Evolutionary conservation across 2,113 vertebrate species (phyloP).

Genomic region (Anolis carolinensis): DNA sequence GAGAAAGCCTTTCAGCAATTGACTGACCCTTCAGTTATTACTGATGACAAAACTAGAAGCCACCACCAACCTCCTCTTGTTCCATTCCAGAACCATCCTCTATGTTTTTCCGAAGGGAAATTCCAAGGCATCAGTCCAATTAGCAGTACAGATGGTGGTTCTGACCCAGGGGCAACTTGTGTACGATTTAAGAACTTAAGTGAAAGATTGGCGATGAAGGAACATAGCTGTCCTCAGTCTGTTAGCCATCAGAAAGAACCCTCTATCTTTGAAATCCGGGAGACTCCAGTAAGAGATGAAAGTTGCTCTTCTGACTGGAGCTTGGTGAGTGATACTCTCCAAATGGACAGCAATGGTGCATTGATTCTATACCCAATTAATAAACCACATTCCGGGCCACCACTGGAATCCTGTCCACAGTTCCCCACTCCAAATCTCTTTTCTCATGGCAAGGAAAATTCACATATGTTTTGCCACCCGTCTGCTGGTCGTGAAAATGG

Average conservation of each 20-base stretch:
- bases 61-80: neutral
- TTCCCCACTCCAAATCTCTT: constrained; percentile 37
- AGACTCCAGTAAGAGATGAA: constrained; percentile 80
- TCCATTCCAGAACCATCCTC: neutral
- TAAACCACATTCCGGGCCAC: constrained; percentile 39
- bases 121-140: neutral
- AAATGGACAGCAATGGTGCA: constrained; percentile 7
- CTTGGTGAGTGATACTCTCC: constrained; percentile 40
- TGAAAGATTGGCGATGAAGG: constrained; percentile 45
- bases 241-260: constrained; percentile 25
- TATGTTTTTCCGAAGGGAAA: neutral
- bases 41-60: constrained; percentile 26
- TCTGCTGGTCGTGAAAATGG: constrained; percentile 28
- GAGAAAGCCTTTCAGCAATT: constrained; percentile 19
- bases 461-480: constrained; percentile 29
- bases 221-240: constrained; percentile 21
- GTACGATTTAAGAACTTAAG: neutral
- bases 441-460: constrained; percentile 46
- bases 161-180: constrained; percentile 18
- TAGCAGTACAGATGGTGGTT: neutral
- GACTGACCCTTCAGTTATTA: constrained; percentile 25
- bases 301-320: constrained; percentile 71
- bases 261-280: constrained; percentile 58
- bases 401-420: constrained; percentile 32
- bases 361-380: constrained; percentile 35